Percentiles rank a stretch among this genome's conserved stretches.
phyloP scores from a whole-genome alignment of 2,113 vertebrate species.

The Malaclemys terrapin region DNA sequence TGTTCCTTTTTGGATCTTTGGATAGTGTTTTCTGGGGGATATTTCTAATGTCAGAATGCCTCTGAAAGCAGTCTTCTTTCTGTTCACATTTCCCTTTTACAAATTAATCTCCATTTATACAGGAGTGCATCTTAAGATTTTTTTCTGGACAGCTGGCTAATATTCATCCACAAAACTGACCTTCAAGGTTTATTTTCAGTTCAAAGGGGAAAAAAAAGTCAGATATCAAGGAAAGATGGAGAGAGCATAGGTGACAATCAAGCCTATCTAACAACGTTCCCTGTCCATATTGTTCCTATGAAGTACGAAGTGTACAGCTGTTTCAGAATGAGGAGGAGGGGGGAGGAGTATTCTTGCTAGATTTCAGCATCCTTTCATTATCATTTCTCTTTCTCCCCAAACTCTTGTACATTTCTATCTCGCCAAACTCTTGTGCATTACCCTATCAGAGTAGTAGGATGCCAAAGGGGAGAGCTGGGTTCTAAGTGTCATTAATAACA shows the following conservation, averaged over 20 bases:
- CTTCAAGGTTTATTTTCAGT: background rate
- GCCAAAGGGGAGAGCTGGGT: background rate
- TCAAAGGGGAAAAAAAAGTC: background rate
- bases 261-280: background rate
- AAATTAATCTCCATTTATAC: background rate
- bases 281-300: background rate
- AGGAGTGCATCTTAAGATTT: background rate
- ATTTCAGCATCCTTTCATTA: background rate
- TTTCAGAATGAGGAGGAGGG: background rate
- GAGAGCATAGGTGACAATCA: background rate
- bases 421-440: background rate
- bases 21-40: background rate
- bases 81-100: background rate
- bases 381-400: background rate
- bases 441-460: background rate
- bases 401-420: background rate
- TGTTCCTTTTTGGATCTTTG: slow-evolving; percentile 7
- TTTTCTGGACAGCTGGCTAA: background rate
- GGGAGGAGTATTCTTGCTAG: background rate
- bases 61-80: background rate
- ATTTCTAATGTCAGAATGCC: background rate
- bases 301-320: background rate
- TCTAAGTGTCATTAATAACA: background rate
- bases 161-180: background rate
- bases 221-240: background rate